These are phyloP conservation scores for Amblyopsis rosae DNA, from an alignment of 2,113 vertebrate genomes.

Conservation along the genomic window DNA sequence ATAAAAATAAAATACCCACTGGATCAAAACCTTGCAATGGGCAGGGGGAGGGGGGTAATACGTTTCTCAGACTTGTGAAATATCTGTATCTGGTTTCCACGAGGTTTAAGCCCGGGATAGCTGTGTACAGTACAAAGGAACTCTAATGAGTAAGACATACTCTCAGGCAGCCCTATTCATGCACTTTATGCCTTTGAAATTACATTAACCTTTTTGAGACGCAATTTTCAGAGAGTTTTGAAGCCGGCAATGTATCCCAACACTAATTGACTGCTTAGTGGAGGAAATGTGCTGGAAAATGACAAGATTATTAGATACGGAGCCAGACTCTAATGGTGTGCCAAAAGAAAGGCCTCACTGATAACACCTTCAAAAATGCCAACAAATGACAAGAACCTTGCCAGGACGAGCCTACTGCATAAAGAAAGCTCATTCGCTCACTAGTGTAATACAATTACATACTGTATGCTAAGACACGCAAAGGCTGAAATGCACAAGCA, in stretches of 20 bases:
- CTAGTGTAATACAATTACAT: conserved; percentile 18
- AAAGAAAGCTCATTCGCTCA: not conserved
- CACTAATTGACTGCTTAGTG: conserved; percentile 76
- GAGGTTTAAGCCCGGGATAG: conserved; percentile 42
- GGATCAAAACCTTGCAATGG: conserved; percentile 28
- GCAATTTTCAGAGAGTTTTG: conserved; percentile 50
- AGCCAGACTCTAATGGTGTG: conserved; percentile 64
- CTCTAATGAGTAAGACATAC: conserved; percentile 51
- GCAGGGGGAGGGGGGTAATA: conserved; percentile 24
- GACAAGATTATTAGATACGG: conserved; percentile 73
- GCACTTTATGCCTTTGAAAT: conserved; percentile 70
- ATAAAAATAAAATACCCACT: not conserved
- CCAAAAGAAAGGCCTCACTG: conserved; percentile 53
- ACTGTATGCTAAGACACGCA: conserved; percentile 13
- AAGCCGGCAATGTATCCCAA: conserved; percentile 64
- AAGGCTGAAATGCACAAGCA: conserved; percentile 30
- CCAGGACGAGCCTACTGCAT: conserved; percentile 11
- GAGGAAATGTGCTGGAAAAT: conserved; percentile 77
- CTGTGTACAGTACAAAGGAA: conserved; percentile 29
- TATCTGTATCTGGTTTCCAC: conserved; percentile 25
- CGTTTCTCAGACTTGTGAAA: conserved; percentile 26
- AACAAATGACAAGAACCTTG: conserved; percentile 41
- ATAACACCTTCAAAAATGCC: conserved; percentile 60
- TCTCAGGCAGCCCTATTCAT: conserved; percentile 44
- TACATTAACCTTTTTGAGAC: conserved; percentile 71